A percentile compares a stretch with the other conserved stretches of the same genome.
These are phyloP conservation scores for Platysternon megacephalum DNA, from an alignment of 2,113 vertebrate genomes.

Conservation along the genomic window DNA sequence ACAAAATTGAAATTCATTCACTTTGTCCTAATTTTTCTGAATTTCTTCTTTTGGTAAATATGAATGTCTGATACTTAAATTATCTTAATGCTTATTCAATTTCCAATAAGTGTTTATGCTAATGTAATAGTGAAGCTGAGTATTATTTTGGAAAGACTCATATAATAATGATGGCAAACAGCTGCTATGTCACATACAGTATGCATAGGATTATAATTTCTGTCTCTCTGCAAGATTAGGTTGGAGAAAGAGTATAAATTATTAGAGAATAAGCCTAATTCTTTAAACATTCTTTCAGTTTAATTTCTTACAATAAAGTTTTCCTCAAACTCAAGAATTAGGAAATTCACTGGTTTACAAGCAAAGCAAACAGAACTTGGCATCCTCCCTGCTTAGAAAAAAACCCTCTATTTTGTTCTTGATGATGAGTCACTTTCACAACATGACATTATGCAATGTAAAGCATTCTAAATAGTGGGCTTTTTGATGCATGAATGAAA, in stretches of 20 bases:
- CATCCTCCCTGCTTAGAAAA: not conserved
- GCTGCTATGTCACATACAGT: not conserved
- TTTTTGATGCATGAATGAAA: conserved; percentile 47
- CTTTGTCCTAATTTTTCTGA: not conserved
- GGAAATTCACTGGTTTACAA: not conserved
- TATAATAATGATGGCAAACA: not conserved
- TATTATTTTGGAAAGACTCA: not conserved
- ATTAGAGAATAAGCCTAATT: not conserved
- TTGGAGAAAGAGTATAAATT: not conserved
- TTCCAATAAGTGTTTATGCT: not conserved
- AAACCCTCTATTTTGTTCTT: not conserved
- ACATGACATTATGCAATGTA: not conserved
- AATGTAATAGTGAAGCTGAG: not conserved
- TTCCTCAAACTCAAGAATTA: not conserved
- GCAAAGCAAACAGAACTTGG: not conserved
- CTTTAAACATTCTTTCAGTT: not conserved
- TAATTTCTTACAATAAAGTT: not conserved
- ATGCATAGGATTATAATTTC: not conserved
- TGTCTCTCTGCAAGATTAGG: not conserved
- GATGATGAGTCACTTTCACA: not conserved
- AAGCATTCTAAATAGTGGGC: conserved; percentile 25
- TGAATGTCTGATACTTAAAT: not conserved
- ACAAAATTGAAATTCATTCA: not conserved
- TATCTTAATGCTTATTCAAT: not conserved
- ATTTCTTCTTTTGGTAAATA: not conserved